Evolutionary conservation across 2,113 vertebrate species (phyloP), one percentile per base, ranked within the genome.

Genomic region (Cervus canadensis): DNA sequence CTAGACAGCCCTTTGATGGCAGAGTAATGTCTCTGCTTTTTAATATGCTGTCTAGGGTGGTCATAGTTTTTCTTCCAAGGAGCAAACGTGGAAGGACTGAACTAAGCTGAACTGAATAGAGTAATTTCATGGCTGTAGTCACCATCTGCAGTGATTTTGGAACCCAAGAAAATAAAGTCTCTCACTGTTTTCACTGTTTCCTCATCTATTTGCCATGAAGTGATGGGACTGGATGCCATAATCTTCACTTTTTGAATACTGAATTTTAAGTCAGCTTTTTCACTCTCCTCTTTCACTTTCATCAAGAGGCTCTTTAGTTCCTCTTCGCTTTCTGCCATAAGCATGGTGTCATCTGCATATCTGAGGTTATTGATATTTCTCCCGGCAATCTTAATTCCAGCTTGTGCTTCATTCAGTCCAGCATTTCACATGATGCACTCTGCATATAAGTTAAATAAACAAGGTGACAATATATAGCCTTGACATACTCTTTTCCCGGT

Each of bases 291-390:
- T 71, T 71, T 36, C 10, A 71, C 19, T 23, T 71, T 36, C 19
- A 71, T 71, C 64, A 71, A 71, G 67, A 71, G 19, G 67, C 67
- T 71, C 19, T 21, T 71, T 71, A 71, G n/a, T 23, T 36, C n/a
- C 19, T 36, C 5, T 71, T 71, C 0, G 0, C 67, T 36, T 71
- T 36, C 67, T 71, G n/a, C 5, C n/a, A 36, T 71, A 36, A 71
- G 19, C 0, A 4, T 71, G 67, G n/a, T 71, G 67, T 71, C n/a
- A 71, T 71, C n/a, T 36, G 16, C 33, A 36, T 36, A 36, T 71
- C n/a, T 71, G 67, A 71, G 67, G n/a, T 71, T 71, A 71, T 71
- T 71, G n/a, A 71, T 71, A 71, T 71, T 71, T 71, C 67, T 71
- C 19, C n/a, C 0, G 0, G 67, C 17, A 71, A 36, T 71, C 67